Evolutionary conservation across 2,797 vertebrate genomes (phyloP), one percentile per base, ranked within the genome.

Genomic region (Margarornis squamiger): DNA sequence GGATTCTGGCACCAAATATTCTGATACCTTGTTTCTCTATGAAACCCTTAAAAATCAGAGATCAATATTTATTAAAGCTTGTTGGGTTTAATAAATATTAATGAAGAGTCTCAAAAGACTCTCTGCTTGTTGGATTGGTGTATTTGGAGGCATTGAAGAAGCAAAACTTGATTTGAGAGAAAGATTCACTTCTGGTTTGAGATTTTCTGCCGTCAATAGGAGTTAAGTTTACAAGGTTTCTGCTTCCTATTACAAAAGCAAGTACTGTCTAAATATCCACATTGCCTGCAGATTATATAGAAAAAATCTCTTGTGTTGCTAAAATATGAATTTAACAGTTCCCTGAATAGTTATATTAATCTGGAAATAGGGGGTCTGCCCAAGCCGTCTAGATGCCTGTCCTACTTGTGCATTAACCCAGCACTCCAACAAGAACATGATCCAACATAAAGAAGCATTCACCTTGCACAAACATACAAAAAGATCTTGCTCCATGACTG

Each of bases 391-490:
- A 49, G 12, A 15, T 72, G 19, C 7, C 30, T 11, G 2, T 67
- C 36, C 22, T 52, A 3, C 20, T 63, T 54, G 30, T 80, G 38
- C 38, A 27, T 88, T 91, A 92, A 52, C 67, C 32, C 48, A 68
- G 20, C 19, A 24, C 41, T 67, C 58, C 59, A 61, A 14, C 3
- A 41, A 59, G 72, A 92, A 59, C 0, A 1, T 52, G 52, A 87
- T 66, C n/a, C 43, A 75, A 58, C 22, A 36, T 23, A 68, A 72
- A 78, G 45, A 93, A 91, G 61, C 59, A 71, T 71, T 93, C 51
- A 49, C 45, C 62, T 93, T 87, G 49, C 71, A 87, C 88, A 93
- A 95, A 88, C 29, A 3, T 62, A 80, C 20, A 65, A 95, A 78
- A 82, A 14, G 39, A 27, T 83, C 70, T 95, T 86, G 90, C 61